Base-by-base conservation (phyloP, 1,140 invertebrate genomes). In the Danaus melanippus region DNA sequence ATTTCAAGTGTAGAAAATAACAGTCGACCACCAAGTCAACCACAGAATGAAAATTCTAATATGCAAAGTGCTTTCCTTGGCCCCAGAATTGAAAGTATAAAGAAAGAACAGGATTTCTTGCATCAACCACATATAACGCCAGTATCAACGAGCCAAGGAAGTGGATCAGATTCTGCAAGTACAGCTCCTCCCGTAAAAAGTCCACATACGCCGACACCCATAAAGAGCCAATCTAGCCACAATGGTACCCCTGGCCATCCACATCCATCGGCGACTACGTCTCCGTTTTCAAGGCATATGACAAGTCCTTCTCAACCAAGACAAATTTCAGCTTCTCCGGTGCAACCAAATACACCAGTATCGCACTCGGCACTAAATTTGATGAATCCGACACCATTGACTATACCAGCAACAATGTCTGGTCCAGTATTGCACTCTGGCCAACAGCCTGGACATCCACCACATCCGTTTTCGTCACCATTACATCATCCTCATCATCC, bases 341-440 rank as follows among this genome's bases (percentile, higher is more conserved):
- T 87, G 50, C 85, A 86, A 60, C 85, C 77, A 56, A 82, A 83
- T 53, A 79, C 83, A 9, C 83, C 86, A 40, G 86, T 88, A 39
- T 85, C 87, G 58, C 89, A 91, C 75, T 90, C 89, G 8, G 89
- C 89, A 9, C 79, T 90, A 8, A 90, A 90, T 68, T 74, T 91
- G 42, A 90, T 91, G 69, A 91, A 90, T 62, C 89, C 90, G 2
- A 81, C 87, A 8, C 87, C 90, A n/a, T 77, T 89, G n/a, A 88
- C 89, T 11, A 90, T 90, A 52, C 90, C 91, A 2, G 89, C 91
- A 1, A 91, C 92, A 8, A 90, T 93, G 56, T 89, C 92, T 3
- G 91, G 92, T 32, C 91, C 91, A 9, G 88, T 92, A 2, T 92
- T 92, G 88, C 92, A 92, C 68, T 90, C 92, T 8, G 88, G 90